Base-by-base conservation (phyloP, 2,113 vertebrate species). In the Plotosus lineatus region DNA sequence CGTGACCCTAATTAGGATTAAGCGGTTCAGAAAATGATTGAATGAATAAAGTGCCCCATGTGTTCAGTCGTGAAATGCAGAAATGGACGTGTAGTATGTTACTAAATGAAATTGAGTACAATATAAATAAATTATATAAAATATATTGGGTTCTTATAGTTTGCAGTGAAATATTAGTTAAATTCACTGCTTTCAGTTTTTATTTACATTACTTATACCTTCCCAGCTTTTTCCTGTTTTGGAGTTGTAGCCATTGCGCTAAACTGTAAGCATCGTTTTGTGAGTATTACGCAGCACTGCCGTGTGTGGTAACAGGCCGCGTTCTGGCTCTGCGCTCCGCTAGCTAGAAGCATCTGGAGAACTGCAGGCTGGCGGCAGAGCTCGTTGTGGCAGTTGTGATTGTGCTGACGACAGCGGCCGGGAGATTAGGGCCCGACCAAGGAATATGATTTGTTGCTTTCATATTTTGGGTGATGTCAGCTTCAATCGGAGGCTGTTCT, bases 381-480 rank as follows among this genome's bases (percentile, higher is more conserved):
- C 91, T 92, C 90, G 91, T 90, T 87, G 88, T 89, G 73, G 82
- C 86, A 72, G 87, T 85, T 81, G 3, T 89, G 90, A 92, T 93
- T 91, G 90, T 92, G 92, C 93, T 92, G 91, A 91, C 86, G 89
- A 90, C 88, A 88, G 90, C 90, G 89, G 87, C 72, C 66, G 72
- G 61, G 88, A 83, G 88, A 90, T 90, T 92, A 90, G 91, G 88
- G 88, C 90, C 88, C 88, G 91, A 92, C 90, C 90, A 92, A 92
- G 92, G 89, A 85, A 88, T 91, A 91, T 93, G 92, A 93, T 93
- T 92, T 92, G 91, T 92, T 91, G 91, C 92, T 91, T 92, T 93
- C 91, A 92, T 91, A 92, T 93, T 73, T 93, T 92, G 90, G 91
- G 88, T 86, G 88, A 87, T 90, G 91, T 93, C 93, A 92, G 89